Evolutionary conservation across 2,797 vertebrate species (phyloP), one percentile per base, ranked within the genome.

Genomic region (Trematomus bernacchii): DNA sequence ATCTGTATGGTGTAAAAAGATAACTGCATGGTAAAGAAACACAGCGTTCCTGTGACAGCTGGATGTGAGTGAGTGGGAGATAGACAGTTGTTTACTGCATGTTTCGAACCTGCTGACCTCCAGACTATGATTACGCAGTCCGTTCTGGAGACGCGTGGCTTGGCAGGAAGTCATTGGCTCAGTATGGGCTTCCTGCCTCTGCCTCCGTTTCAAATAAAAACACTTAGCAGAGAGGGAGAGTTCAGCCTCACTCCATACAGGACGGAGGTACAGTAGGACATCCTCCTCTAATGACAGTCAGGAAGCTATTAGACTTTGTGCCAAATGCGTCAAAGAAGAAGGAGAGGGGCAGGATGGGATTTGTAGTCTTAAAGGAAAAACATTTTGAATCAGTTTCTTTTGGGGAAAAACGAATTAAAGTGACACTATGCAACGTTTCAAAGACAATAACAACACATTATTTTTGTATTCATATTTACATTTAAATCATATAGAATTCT

Each of bases 101-200:
- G 21, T 43, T 60, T 19, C 51, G 58, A 81, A 83, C 78, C 74
- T n/a, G n/a, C 53, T 66, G 81, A 85, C 77, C 76, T 82, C 61
- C 58, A 5, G 44, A 66, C 82, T 65, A 46, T 43, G 74, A 64
- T 53, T 61, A 10, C 21, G n/a, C 19, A 47, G 61, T 46, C 48
- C 51, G 19, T 71, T 76, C 81, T 60, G 73, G 47, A 79, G 71
- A 65, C 72, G 30, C 23, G 43, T 71, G 74, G 68, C 71, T 85
- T 73, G 82, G 71, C 77, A 88, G 92, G 90, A 91, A 90, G 83
- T 90, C 44, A 55, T 91, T 85, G 77, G 79, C 73, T 82, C 68
- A 54, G 46, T 54, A 87, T 82, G 82, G 82, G 82, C 79, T 90
- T 93, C 90, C 91, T 87, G 83, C 48, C 37, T 51, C 33, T 9